phyloP scores from a whole-genome alignment of 2,797 vertebrate genomes.

The Leptatherina wallacei region DNA sequence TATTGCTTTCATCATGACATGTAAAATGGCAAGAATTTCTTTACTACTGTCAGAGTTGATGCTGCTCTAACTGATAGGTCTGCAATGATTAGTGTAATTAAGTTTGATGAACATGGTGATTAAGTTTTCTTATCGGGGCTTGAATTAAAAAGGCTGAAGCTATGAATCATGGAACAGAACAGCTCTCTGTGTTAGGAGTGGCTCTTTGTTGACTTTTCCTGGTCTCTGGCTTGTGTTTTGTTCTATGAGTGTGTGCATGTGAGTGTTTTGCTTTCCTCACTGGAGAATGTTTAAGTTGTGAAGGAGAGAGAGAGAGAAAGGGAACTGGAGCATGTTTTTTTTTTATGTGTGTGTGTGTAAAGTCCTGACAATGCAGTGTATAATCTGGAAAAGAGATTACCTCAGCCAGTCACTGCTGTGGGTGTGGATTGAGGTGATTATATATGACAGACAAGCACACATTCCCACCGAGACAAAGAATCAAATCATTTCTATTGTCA shows the following conservation, averaged over 20 bases:
- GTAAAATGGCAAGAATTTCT: conserved; percentile 28
- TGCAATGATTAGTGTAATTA: conserved; percentile 45
- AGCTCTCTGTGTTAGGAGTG: conserved; percentile 55
- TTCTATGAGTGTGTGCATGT: conserved; percentile 15
- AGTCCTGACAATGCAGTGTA: conserved; percentile 16
- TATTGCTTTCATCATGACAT: neutral
- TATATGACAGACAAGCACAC: conserved; percentile 39
- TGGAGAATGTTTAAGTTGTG: conserved; percentile 64
- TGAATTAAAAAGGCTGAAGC: conserved; percentile 24
- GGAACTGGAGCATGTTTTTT: conserved; percentile 35
- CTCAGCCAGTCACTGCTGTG: conserved; percentile 45
- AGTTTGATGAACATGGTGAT: conserved; percentile 38
- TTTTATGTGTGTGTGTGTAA: conserved; percentile 8
- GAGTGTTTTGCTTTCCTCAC: conserved; percentile 42
- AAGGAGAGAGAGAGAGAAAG: conserved; percentile 25
- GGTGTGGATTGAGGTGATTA: conserved; percentile 55
- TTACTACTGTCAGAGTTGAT: conserved; percentile 31
- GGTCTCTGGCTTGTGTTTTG: conserved; percentile 44
- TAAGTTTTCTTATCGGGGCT: conserved; percentile 33
- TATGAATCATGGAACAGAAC: conserved; percentile 41
- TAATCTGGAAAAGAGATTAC: conserved; percentile 44
- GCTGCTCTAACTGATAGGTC: conserved; percentile 38
- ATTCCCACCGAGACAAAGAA: conserved; percentile 21
- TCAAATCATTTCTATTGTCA: conserved; percentile 25
- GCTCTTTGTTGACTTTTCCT: conserved; percentile 66